Conservation (phyloP, 1,140 invertebrate species). For the Bombyx mandarina region DNA sequence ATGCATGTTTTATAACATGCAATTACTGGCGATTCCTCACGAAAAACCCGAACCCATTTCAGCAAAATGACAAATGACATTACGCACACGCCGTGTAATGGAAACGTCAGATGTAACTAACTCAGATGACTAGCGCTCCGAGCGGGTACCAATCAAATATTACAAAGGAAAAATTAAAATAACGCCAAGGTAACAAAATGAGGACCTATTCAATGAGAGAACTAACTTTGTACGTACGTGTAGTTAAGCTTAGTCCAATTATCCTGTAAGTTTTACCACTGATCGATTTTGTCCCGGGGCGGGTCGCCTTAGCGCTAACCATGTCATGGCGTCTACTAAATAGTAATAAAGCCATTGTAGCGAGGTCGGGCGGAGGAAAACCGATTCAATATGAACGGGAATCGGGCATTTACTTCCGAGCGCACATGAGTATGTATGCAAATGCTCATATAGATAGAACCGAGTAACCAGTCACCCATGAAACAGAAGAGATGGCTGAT, state of each 20-base stretch:
- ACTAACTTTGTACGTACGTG: no score
- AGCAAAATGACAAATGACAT: no score
- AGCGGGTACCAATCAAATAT: background rate
- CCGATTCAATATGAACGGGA: background rate
- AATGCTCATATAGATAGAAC: background rate
- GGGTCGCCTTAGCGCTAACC: background rate
- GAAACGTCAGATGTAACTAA: conserved; percentile 25
- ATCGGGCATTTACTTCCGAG: no score
- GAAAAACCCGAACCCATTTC: no score
- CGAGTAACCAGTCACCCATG: background rate
- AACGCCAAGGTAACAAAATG: background rate
- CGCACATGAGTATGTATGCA: no score
- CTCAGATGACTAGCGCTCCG: conserved; percentile 7
- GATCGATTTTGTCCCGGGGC: background rate
- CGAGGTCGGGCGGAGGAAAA: no score
- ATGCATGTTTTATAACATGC: no score
- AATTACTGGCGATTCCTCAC: no score
- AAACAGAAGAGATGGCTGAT: conserved; percentile 2
- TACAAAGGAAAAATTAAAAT: background rate
- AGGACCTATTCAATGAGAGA: no score
- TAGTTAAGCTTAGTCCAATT: background rate
- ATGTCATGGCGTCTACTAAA: no score
- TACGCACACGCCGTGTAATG: conserved; percentile 25
- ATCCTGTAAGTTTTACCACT: background rate
- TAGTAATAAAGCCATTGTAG: no score